Base-by-base conservation (phyloP, 2,113 vertebrate genomes). In the Pardalotus punctatus region DNA sequence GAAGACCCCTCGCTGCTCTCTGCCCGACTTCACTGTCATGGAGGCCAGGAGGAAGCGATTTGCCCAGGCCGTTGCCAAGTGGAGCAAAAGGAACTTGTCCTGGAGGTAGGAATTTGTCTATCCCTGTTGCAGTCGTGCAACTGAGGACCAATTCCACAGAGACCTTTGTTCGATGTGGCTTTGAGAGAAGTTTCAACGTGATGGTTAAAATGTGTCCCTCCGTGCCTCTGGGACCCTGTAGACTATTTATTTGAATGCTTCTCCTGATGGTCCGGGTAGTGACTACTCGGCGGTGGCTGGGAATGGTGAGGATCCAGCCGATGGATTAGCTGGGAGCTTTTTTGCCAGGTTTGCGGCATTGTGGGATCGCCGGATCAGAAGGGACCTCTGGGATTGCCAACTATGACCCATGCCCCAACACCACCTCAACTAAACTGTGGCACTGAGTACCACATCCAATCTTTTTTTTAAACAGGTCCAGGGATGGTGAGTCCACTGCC, bases 1-100 rank as follows among this genome's bases (percentile, higher is more conserved):
- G 99, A 99, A 98, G 96, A 99, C 99, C 2, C 99, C 99, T 20
- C 99, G 99, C 67, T 99, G 99, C 92, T 99, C 99, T 11, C 97
- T 99, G 73, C 99, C 99, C 0, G 99, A 99, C 96, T 87, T 99
- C 16, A 48, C 97, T 0, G 43, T 89, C 2, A 16, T 81, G 0
- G 97, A 97, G 23, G 60, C 76, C 2, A 98, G 99, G 66, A 98
- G 94, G 79, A 98, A 97, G 88, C 97, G 99, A 66, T 97, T 97
- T 6, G 45, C 84, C 1, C 94, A 95, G 5, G 92, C 97, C 48
- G 96, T 97, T 8, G 98, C 98, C 97, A 99, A 99, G 94, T 99
- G 99, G 99, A 98, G 97, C 94, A 99, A 99, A 92, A 98, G 99
- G 85, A 99, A 99, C 95, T 98, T 99, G 64, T 99, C 99, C 3